A percentile compares a stretch with the other conserved stretches of the same genome.
Evolutionary conservation across 2,113 vertebrate genomes (phyloP).

Genomic region (Aptenodytes patagonicus): DNA sequence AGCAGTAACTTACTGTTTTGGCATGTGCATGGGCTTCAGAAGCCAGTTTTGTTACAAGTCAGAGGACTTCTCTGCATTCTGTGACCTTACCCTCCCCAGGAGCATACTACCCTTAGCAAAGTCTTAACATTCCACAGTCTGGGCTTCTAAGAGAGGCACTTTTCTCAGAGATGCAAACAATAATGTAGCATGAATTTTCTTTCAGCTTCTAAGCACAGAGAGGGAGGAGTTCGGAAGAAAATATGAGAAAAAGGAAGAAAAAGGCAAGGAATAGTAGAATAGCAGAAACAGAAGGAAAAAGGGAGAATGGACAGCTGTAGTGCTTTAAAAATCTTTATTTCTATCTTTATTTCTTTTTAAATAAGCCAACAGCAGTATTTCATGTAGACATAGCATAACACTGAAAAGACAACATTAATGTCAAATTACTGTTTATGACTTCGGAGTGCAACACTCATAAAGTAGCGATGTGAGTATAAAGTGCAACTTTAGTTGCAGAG

Average conservation of each 20-base stretch:
- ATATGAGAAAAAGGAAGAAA: not conserved
- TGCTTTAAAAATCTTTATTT: not conserved
- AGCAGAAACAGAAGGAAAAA: not conserved
- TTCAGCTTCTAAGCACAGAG: not conserved
- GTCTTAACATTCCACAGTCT: not conserved
- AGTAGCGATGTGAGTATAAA: not conserved
- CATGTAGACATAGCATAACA: not conserved
- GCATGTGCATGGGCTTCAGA: not conserved
- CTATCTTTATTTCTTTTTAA: not conserved
- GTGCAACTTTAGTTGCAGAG: not conserved
- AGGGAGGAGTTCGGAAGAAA: not conserved
- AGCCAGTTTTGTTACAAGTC: conserved; percentile 11
- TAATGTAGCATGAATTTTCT: not conserved
- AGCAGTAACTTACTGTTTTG: not conserved
- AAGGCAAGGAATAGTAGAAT: not conserved
- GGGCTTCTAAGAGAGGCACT: not conserved
- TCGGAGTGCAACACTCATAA: not conserved
- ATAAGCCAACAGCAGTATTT: not conserved
- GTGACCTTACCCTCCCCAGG: not conserved
- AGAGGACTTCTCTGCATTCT: not conserved
- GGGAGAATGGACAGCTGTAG: not conserved
- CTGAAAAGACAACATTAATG: not conserved
- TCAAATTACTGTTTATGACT: conserved; percentile 15
- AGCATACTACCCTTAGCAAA: not conserved
- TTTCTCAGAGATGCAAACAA: not conserved